Evolutionary conservation across 2,888 invertebrate genomes (phyloP).

Genomic region (Torymus aiolomorphi): DNA sequence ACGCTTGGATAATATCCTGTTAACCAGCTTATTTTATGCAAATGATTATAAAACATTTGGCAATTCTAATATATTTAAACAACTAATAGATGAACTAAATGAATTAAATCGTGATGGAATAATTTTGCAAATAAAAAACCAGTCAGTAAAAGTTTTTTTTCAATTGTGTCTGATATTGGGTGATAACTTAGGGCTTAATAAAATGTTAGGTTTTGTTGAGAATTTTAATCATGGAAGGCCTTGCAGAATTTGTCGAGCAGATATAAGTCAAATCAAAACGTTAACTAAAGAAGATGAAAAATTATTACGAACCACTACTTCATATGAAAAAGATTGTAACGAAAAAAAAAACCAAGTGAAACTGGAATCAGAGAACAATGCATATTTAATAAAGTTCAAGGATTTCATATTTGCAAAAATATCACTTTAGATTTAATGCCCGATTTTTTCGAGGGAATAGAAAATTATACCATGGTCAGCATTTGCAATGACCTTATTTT

Average conservation of each 20-base stretch:
- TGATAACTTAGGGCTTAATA: slow-evolving; percentile 1
- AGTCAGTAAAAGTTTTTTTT: not conserved
- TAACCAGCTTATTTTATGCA: not conserved
- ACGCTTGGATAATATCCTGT: not conserved
- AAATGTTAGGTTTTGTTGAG: not conserved
- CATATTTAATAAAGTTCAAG: slow-evolving; percentile 23
- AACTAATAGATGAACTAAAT: slow-evolving; percentile 1
- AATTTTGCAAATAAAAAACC: not conserved
- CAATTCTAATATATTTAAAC: not conserved
- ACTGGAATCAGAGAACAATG: slow-evolving; percentile 29
- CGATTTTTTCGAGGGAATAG: slow-evolving; percentile 44
- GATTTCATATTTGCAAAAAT: slow-evolving; percentile 46
- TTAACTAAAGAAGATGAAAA: not conserved
- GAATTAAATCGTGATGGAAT: not conserved
- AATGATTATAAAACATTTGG: not conserved
- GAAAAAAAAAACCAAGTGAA: slow-evolving; percentile 11
- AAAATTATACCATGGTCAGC: slow-evolving; percentile 32
- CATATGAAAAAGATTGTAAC: not conserved
- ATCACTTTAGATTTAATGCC: slow-evolving; percentile 44
- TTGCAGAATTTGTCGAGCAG: not conserved
- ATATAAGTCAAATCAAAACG: not conserved
- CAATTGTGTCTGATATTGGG: not conserved
- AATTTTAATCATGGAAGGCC: not conserved
- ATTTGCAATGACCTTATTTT: slow-evolving; percentile 46
- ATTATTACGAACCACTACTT: not conserved